These are phyloP conservation scores for Sebastes matsubarae DNA, from an alignment of 2,797 vertebrate species.

Conservation along the genomic window DNA sequence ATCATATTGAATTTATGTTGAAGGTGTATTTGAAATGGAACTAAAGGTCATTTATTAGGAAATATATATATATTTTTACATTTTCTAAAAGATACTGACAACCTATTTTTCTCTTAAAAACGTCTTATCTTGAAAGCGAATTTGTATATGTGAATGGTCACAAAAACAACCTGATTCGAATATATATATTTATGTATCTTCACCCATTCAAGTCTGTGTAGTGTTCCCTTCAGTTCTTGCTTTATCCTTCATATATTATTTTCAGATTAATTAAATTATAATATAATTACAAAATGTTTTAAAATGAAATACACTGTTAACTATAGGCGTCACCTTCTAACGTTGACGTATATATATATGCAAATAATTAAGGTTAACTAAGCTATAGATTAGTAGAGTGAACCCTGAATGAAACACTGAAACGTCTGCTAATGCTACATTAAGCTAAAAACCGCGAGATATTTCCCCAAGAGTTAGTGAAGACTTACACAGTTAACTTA, in stretches of 20 bases:
- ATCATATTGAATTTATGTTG: background rate
- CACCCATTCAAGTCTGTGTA: background rate
- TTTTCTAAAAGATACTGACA: background rate
- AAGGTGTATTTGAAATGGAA: background rate
- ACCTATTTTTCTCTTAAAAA: background rate
- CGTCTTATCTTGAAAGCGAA: rapidly evolving
- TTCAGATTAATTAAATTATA: background rate
- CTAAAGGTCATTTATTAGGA: background rate
- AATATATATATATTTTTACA: background rate
- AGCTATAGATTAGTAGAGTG: background rate
- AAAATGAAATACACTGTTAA: background rate
- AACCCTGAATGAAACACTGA: background rate
- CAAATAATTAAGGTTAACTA: background rate
- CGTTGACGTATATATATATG: too few species aligned
- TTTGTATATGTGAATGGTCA: background rate
- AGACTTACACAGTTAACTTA: too few species aligned
- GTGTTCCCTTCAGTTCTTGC: background rate
- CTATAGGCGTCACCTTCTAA: background rate
- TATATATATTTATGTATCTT: background rate
- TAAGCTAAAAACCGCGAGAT: too few species aligned
- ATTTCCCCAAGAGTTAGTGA: too few species aligned
- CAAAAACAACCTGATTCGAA: background rate
- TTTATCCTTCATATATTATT: background rate
- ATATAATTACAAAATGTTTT: background rate
- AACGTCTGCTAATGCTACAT: too few species aligned